Conservation (phyloP, 1,140 invertebrate species). For the Drosophila nebulosa region DNA sequence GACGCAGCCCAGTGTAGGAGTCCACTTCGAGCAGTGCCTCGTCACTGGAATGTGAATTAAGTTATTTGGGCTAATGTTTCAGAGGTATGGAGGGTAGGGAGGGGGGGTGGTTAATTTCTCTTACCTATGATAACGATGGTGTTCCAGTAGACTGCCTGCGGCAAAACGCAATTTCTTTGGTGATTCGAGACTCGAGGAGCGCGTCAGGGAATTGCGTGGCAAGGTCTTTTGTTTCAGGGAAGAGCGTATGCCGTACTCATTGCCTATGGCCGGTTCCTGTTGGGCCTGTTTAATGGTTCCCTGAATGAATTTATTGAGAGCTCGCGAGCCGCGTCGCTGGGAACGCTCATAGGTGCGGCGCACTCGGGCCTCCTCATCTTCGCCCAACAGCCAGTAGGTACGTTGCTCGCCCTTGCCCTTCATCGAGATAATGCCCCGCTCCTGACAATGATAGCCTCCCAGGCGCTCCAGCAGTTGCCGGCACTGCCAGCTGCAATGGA, state of each 20-base stretch:
- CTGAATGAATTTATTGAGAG: conserved; percentile 75
- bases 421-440: conserved; percentile 90
- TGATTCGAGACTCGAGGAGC: conserved; percentile 90
- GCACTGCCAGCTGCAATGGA: conserved; percentile 91
- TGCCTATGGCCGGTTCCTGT: conserved; percentile 40
- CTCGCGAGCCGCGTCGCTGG: conserved; percentile 77
- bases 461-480: conserved; percentile 88
- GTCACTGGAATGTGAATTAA: conserved; percentile 78
- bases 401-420: conserved; percentile 93
- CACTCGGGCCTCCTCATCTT: conserved; percentile 84
- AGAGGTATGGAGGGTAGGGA: too few relatives aligned
- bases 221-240: conserved; percentile 83
- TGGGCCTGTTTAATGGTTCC: conserved; percentile 63
- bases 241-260: conserved; percentile 82
- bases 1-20: conserved; percentile 74
- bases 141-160: conserved; percentile 85
- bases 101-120: too few relatives aligned
- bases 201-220: conserved; percentile 66
- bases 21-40: conserved; percentile 84
- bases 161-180: conserved; percentile 90
- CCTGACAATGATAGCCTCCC: conserved; percentile 87
- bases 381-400: conserved; percentile 93
- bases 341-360: conserved; percentile 83
- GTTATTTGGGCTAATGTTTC: background rate
- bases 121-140: conserved; percentile 83